Percentiles rank a stretch among this genome's conserved stretches.
Evolutionary conservation across 2,113 vertebrate species (phyloP).

Genomic region (Ovis aries): DNA sequence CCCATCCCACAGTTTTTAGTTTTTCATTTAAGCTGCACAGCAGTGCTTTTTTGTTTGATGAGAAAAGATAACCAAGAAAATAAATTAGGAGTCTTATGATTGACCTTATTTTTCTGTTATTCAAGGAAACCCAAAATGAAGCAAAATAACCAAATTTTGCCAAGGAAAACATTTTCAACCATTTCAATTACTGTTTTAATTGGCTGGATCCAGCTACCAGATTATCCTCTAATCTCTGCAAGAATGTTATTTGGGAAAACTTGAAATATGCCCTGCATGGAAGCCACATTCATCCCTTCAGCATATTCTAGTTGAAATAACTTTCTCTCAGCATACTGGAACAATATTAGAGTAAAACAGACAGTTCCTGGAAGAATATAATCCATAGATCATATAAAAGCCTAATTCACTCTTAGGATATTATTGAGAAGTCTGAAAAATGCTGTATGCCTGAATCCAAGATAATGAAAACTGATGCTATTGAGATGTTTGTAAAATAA

Average conservation of each 20-base stretch:
- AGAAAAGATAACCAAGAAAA: constrained; percentile 68
- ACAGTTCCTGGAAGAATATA: constrained; percentile 32
- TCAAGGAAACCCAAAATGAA: constrained; percentile 70
- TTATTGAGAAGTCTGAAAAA: constrained; percentile 61
- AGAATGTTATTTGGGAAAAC: constrained; percentile 83
- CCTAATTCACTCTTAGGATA: constrained; percentile 26
- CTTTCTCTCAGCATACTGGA: constrained; percentile 20
- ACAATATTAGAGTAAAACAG: constrained; percentile 42
- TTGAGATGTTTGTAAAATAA: background rate
- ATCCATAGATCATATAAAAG: constrained; percentile 43
- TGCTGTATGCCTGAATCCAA: constrained; percentile 37
- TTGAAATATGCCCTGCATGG: constrained; percentile 76
- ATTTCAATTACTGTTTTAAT: constrained; percentile 86
- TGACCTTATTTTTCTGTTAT: constrained; percentile 73
- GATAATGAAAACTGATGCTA: constrained; percentile 55
- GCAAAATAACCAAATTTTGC: constrained; percentile 71
- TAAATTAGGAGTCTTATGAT: constrained; percentile 54
- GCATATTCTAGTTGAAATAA: constrained; percentile 63
- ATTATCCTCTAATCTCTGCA: constrained; percentile 84
- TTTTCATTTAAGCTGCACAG: constrained; percentile 54
- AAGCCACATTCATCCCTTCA: constrained; percentile 64
- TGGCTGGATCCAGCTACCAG: constrained; percentile 75
- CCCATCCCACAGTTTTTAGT: background rate
- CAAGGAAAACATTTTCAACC: constrained; percentile 80
- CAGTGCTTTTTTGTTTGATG: constrained; percentile 60